phyloP scores from a whole-genome alignment of 2,113 vertebrate species.

The Aldabrachelys gigantea region DNA sequence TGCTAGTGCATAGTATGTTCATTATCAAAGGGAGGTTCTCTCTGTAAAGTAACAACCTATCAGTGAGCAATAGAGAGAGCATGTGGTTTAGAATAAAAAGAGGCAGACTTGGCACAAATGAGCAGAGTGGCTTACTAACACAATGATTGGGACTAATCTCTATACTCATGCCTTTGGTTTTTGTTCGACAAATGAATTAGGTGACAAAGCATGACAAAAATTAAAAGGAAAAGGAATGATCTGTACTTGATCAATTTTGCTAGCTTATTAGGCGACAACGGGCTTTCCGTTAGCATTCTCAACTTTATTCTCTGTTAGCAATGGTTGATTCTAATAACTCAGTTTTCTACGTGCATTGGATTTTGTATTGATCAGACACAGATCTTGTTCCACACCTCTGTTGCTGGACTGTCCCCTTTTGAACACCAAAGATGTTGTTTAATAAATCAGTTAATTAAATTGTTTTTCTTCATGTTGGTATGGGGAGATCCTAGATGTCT shows the following conservation, averaged over 20 bases:
- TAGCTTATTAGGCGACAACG: not conserved
- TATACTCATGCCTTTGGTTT: not conserved
- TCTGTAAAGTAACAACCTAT: accelerated
- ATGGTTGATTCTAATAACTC: not conserved
- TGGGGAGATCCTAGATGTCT: not conserved
- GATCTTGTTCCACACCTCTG: not conserved
- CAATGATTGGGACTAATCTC: not conserved
- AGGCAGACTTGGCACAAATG: not conserved
- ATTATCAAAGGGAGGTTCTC: not conserved
- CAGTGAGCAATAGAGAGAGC: not conserved
- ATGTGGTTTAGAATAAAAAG: not conserved
- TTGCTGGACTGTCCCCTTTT: conserved; percentile 30
- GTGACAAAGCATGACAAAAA: not conserved
- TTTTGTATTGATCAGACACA: not conserved
- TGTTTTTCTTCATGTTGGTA: not conserved
- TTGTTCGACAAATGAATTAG: not conserved
- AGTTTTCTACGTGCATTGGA: not conserved
- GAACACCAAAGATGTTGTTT: not conserved
- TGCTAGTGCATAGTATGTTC: not conserved
- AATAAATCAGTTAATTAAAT: not conserved
- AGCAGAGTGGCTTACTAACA: not conserved
- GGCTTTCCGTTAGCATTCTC: not conserved
- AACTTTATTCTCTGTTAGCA: not conserved
- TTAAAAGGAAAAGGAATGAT: not conserved
- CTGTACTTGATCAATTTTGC: not conserved